phyloP scores from a whole-genome alignment of 1,140 invertebrate genomes.

The Arctopsyche grandis region DNA sequence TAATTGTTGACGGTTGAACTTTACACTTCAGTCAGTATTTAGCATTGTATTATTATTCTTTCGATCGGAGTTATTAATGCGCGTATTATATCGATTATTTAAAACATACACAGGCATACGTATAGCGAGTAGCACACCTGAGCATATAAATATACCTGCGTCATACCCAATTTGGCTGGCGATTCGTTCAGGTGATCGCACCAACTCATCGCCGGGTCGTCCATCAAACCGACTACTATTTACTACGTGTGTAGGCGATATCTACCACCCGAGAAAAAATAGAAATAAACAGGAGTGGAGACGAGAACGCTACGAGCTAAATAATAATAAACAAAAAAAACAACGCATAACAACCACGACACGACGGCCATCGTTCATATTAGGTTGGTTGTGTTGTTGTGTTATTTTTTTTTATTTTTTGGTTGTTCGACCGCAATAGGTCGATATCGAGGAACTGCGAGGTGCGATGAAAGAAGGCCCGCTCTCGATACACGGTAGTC shows the following conservation, averaged over 20 bases:
- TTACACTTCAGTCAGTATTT: too few species aligned
- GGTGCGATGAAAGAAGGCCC: conserved; percentile 11
- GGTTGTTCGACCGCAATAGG: conserved; percentile 1
- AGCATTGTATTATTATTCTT: too few species aligned
- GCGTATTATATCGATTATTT: too few species aligned
- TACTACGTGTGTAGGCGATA: conserved; percentile 45
- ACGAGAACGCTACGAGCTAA: not conserved
- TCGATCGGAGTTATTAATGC: too few species aligned
- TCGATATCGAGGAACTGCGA: not conserved
- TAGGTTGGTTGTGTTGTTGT: not conserved
- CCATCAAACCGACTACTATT: conserved; percentile 49
- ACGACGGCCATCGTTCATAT: conserved; percentile 32
- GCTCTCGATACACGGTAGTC: conserved; percentile 22
- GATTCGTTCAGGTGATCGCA: conserved; percentile 52
- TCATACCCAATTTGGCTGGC: conserved; percentile 50
- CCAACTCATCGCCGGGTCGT: conserved; percentile 50
- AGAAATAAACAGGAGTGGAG: conserved; percentile 16
- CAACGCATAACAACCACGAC: conserved; percentile 22
- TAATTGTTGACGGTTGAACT: too few species aligned
- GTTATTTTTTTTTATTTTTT: conserved; percentile 9
- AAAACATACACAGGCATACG: too few species aligned
- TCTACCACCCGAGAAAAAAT: conserved; percentile 30
- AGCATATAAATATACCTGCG: conserved; percentile 46
- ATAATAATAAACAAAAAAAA: not conserved
- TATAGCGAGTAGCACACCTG: conserved; percentile 17